phyloP scores from a whole-genome alignment of 2,797 vertebrate genomes.

The Spinibarbus caldwelli region DNA sequence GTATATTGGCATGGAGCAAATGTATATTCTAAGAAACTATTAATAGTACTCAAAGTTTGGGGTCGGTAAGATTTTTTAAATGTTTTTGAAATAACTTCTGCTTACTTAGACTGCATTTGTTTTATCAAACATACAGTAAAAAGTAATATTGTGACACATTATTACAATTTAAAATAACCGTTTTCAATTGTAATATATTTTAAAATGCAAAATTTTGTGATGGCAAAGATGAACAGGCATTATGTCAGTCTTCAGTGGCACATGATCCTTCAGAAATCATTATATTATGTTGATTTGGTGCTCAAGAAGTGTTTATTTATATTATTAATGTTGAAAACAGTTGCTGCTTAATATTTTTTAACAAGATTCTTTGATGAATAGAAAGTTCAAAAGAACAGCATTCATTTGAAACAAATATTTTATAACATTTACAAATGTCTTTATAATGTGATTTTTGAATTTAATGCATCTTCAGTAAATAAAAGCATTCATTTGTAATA shows the following conservation, averaged over 20 bases:
- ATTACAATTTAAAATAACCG: neutral
- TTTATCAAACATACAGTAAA: neutral
- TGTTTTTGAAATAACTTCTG: neutral
- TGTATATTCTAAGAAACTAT: neutral
- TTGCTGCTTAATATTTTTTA: neutral
- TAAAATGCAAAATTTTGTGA: neutral
- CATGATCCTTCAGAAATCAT: neutral
- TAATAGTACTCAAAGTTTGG: neutral
- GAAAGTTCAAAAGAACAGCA: neutral
- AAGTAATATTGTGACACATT: neutral
- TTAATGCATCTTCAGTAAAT: neutral
- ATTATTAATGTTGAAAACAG: neutral
- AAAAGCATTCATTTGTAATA: neutral
- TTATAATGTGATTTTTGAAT: neutral
- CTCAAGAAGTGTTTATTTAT: neutral
- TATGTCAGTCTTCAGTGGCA: slow-evolving; percentile 26
- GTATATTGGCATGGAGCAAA: neutral
- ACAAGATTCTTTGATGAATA: neutral
- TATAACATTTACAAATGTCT: neutral
- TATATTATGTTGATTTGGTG: neutral
- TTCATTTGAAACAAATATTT: neutral
- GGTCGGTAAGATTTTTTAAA: neutral
- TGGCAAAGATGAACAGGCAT: neutral
- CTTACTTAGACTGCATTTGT: neutral
- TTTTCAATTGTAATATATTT: neutral